These are phyloP conservation scores for Pelmatolapia mariae DNA, from an alignment of 2,113 vertebrate species.

Conservation along the genomic window DNA sequence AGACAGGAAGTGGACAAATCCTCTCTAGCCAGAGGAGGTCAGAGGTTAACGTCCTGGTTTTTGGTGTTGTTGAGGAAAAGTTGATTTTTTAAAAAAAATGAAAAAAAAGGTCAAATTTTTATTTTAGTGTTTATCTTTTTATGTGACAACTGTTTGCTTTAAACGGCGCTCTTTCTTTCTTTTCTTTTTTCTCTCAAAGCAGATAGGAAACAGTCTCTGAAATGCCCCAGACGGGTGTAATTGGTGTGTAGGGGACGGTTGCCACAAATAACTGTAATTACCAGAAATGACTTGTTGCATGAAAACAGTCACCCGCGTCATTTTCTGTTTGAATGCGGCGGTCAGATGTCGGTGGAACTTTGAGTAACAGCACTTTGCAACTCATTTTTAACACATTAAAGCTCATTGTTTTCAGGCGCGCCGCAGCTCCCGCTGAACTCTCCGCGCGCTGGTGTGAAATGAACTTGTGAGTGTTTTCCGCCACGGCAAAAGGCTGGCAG, in stretches of 20 bases:
- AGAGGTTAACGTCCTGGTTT: slow-evolving; percentile 10
- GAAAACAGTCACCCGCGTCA: slow-evolving; percentile 67
- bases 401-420: slow-evolving; percentile 53
- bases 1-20: slow-evolving; percentile 34
- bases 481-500: background rate
- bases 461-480: slow-evolving; percentile 42
- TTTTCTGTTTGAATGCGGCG: slow-evolving; percentile 59
- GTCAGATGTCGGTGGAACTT: slow-evolving; percentile 64
- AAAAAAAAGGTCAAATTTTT: background rate
- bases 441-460: slow-evolving; percentile 28
- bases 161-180: background rate
- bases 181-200: background rate
- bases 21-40: background rate
- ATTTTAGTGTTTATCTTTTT: background rate
- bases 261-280: slow-evolving; percentile 77
- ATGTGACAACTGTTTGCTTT: slow-evolving; percentile 36
- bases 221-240: slow-evolving; percentile 68
- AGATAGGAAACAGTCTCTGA: slow-evolving; percentile 15
- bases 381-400: slow-evolving; percentile 61
- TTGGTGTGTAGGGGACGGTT: slow-evolving; percentile 64
- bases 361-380: slow-evolving; percentile 44
- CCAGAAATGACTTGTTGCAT: slow-evolving; percentile 71
- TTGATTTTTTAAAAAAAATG: background rate
- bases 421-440: slow-evolving; percentile 34
- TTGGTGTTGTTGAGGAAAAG: background rate